Base-by-base conservation (phyloP, 1,140 invertebrate genomes). In the Ips typographus region DNA sequence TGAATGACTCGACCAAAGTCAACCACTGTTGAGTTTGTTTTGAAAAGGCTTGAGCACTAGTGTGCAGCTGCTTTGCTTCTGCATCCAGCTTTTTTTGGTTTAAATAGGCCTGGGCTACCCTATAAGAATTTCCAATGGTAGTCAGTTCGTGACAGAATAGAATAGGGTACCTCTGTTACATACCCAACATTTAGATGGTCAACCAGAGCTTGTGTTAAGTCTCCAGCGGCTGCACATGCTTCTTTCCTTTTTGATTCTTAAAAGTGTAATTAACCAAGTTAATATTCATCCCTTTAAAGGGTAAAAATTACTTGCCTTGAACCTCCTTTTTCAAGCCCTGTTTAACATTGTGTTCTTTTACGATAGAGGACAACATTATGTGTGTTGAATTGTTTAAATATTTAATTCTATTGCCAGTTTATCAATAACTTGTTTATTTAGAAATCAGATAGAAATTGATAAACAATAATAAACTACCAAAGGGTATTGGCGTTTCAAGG, bases 101-200 rank as follows among this genome's bases (percentile, higher is more conserved):
- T 47, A 98, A 84, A 81, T 99, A 99, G 2, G 97, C 96, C 83
- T 98, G 95, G 2, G 96, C 95, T 39, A 99, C 96, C 40, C 87
- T 92, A 81, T 74, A 81, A 42, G 7, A 22, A 22, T 22, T 82
- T 73, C 70, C 70, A 68, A 72, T 64, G 22, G 22, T 22, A 43
- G 39, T 39, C 43, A 42, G 5, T 56, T 60, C 41, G 71, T 43
- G 36, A 55, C 40, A 39, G 55, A 68, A 65, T 40, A 64, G 7
- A 40, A 22, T 22, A 22, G 22, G 22, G 22, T 22, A 22, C 22
- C 22, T 22, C 22, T 22, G 22, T 22, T 3, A 44, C 60, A 84
- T 87, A 98, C 95, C 95, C 95, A 78, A 98, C 93, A 88, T 99
- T 99, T 36, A 99, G 84, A 82, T 98, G 95, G 84, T 98, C 96